These are phyloP conservation scores for Allygus modestus DNA, from an alignment of 2,888 invertebrate genomes.

Conservation along the genomic window DNA sequence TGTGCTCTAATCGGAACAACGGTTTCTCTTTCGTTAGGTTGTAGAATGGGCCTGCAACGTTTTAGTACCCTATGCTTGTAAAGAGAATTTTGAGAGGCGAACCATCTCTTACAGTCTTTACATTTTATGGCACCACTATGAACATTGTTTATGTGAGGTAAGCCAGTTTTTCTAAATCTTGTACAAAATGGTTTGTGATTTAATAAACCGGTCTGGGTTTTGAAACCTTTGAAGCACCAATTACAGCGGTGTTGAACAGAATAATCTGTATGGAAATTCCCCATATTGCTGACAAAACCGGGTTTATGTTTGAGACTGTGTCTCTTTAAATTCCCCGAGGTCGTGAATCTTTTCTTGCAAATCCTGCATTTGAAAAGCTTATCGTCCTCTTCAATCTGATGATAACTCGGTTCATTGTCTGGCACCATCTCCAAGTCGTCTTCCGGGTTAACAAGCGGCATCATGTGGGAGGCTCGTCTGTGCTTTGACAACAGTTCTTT, in stretches of 20 bases:
- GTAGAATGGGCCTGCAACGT: constrained; percentile 17
- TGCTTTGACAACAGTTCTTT: constrained; percentile 62
- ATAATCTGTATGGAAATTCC: neutral
- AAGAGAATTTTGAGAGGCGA: constrained; percentile 56
- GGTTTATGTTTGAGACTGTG: constrained; percentile 56
- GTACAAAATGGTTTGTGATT: constrained; percentile 40
- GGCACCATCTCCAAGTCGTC: constrained; percentile 14
- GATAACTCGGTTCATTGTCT: constrained; percentile 5
- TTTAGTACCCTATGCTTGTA: constrained; percentile 61
- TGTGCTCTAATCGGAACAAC: constrained; percentile 21
- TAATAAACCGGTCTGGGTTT: constrained; percentile 32
- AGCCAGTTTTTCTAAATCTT: constrained; percentile 1
- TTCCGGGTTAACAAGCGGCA: neutral
- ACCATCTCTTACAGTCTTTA: constrained; percentile 60
- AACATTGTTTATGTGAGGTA: constrained; percentile 13
- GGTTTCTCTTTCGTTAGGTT: neutral
- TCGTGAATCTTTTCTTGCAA: constrained; percentile 63
- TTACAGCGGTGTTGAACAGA: constrained; percentile 24
- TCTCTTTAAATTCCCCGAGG: constrained; percentile 60
- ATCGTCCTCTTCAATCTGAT: constrained; percentile 40
- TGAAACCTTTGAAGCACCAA: constrained; percentile 28
- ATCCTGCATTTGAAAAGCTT: constrained; percentile 55
- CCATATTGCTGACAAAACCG: neutral
- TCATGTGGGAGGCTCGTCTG: constrained; percentile 48
- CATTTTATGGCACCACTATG: constrained; percentile 43